These are phyloP conservation scores for Phaetusa simplex DNA, from an alignment of 2,113 vertebrate genomes.

Conservation along the genomic window DNA sequence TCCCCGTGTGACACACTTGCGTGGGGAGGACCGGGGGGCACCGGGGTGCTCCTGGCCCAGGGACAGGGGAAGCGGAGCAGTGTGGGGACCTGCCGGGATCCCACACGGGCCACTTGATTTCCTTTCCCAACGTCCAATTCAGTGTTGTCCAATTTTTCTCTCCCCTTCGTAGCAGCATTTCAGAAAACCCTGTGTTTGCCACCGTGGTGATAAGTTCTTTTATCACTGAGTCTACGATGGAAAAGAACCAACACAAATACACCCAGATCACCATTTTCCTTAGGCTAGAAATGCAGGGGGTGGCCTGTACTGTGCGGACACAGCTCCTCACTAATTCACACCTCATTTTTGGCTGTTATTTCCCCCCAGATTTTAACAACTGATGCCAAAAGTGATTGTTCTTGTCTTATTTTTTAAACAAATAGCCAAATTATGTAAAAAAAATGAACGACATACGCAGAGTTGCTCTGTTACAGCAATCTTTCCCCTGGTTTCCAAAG, in stretches of 20 bases:
- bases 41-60: not conserved
- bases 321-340: not conserved
- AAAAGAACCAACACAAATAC: not conserved
- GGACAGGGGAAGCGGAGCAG: not conserved
- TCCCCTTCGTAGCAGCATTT: not conserved
- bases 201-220: not conserved
- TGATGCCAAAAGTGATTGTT: not conserved
- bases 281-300: not conserved
- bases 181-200: not conserved
- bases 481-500: not conserved
- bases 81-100: not conserved
- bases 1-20: fast-evolving
- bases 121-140: not conserved
- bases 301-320: not conserved
- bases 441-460: not conserved
- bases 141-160: not conserved
- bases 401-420: not conserved
- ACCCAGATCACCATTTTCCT: not conserved
- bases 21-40: not conserved
- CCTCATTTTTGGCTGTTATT: not conserved
- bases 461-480: fast-evolving
- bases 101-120: not conserved
- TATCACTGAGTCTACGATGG: not conserved
- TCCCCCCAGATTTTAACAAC: not conserved
- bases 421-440: not conserved